Evolutionary conservation across 2,797 vertebrate species (phyloP), one percentile per base, ranked within the genome.

Genomic region (Mustela erminea): DNA sequence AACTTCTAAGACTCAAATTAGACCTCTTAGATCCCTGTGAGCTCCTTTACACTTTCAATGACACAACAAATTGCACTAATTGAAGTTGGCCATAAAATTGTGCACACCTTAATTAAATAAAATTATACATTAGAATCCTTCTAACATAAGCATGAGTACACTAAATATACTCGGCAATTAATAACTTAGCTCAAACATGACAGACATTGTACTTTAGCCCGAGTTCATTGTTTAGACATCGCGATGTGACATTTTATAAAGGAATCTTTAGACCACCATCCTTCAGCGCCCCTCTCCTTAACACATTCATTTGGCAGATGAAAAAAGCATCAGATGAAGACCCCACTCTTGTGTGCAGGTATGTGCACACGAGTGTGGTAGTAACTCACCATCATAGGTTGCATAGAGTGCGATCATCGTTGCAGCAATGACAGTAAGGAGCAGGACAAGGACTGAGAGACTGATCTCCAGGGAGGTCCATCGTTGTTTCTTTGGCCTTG

Each of bases 391-490:
- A 0, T 99, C 99, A 4, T 99, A 99, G 0, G 99, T 99, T 32
- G 99, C 99, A 10, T 99, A 99, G 74, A 99, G 99, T 23, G 99
- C 98, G 70, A 99, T 99, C 98, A 99, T 99, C 5, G 99, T 99
- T 85, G 99, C 97, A 0, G 99, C 99, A 70, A 99, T 98, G 3
- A 99, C 80, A 35, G 99, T 98, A 20, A 99, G 99, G 92, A 99
- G 98, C 66, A 99, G 97, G 32, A 99, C 99, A 0, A 99, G 98
- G 23, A 99, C 99, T 0, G 99, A 99, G 12, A 99, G 99, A 49
- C 99, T 99, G 0, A 99, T 99, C 97, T 99, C 99, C 98, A 99
- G 96, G 0, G 99, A 99, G 0, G 99, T 99, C 99, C 99, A 99
- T 66, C 98, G 98, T 72, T 98, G 98, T 93, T 99, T 99, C 98